Evolutionary conservation across 2,797 vertebrate species (phyloP), one percentile per base, ranked within the genome.

Genomic region (Eulemur coronatus): DNA sequence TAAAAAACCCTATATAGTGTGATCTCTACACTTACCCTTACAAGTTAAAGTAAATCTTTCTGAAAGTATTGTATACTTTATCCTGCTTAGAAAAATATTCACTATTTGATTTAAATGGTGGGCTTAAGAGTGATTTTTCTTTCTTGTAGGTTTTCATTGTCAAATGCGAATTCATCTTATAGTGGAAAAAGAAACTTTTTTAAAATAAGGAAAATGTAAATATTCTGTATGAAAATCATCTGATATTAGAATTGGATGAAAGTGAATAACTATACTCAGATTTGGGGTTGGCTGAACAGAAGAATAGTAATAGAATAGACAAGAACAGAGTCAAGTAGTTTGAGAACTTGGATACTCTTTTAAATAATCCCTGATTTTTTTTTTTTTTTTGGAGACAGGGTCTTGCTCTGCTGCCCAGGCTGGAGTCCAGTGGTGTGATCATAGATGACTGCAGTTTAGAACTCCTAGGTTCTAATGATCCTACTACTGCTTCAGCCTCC

Each of bases 21-120:
- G 35, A 69, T 61, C 18, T 79, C 24, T 76, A 67, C 76, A 43
- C 5, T 57, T 75, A 28, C 38, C 46, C 17, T 95, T 96, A 50
- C 14, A 63, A 35, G 20, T 97, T 95, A 95, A 84, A 76, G 41
- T 73, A 78, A 81, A 59, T 72, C 26, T 97, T 41, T 84, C 24
- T 84, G 61, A 48, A 95, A 97, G 8, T 63, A 82, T 24, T 90
- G 43, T 59, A 61, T 86, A 86, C 50, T 69, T 91, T 52, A 80
- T 3, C 11, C 20, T 94, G n/a, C 61, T 91, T 89, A 80, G 79
- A 76, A 92, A 97, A 92, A 80, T 73, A 79, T 70, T 91, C 80
- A 85, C 52, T 84, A 33, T 92, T 92, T 84, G n/a, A 38, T 90
- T 91, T 91, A 94, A 93, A 84, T 12, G 17, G 5, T 84, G 33